phyloP scores from a whole-genome alignment of 1,140 invertebrate genomes.

The Teleogryllus occipitalis region DNA sequence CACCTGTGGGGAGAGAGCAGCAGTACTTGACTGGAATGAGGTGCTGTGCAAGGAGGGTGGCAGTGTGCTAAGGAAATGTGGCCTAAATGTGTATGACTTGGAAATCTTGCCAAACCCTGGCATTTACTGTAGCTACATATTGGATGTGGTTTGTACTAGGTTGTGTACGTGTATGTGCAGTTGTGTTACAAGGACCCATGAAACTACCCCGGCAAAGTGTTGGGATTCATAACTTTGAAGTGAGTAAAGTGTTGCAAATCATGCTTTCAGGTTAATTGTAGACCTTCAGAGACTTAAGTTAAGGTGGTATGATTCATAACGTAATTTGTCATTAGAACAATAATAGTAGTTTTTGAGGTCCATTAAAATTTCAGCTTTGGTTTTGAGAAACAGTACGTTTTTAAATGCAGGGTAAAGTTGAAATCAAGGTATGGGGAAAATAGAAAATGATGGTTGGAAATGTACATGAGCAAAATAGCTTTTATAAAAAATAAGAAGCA shows the following conservation, averaged over 20 bases:
- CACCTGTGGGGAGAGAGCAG: background rate
- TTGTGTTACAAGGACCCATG: background rate
- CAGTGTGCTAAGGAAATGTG: background rate
- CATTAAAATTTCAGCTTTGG: no score
- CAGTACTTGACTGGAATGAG: background rate
- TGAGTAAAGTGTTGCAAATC: background rate
- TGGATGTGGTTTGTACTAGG: background rate
- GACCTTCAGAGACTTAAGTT: no score
- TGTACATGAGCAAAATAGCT: no score
- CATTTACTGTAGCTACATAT: background rate
- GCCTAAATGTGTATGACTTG: background rate
- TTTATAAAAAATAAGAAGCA: no score
- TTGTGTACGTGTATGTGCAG: background rate
- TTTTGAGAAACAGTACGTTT: no score
- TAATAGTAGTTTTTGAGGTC: no score
- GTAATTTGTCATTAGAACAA: no score
- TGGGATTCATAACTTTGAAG: conserved; percentile 1
- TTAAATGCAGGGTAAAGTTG: no score
- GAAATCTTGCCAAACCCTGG: background rate
- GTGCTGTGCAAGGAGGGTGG: background rate
- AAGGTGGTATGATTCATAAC: no score
- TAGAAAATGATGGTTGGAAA: no score
- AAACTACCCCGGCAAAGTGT: background rate
- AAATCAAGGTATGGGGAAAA: no score
- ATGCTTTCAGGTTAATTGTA: no score